phyloP scores from a whole-genome alignment of 2,888 invertebrate genomes.

The Baronia brevicornis region DNA sequence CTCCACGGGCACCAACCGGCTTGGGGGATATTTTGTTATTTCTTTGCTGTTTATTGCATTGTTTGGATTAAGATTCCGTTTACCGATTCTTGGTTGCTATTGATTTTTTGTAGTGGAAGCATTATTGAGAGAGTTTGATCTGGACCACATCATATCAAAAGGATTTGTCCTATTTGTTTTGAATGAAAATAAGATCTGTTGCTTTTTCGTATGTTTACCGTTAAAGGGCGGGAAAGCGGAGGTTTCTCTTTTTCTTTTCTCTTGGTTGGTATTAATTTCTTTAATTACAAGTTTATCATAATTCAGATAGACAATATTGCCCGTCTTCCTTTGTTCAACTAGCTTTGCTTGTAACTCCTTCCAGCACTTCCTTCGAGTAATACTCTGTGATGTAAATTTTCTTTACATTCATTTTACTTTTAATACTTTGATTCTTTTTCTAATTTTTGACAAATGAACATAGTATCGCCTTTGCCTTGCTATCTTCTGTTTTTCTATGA shows the following conservation, averaged over 20 bases:
- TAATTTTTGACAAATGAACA: slow-evolving; percentile 12
- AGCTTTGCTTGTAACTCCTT: too few relatives aligned
- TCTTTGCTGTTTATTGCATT: slow-evolving; percentile 2
- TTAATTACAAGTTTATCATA: slow-evolving; percentile 22
- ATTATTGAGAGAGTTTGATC: slow-evolving; percentile 6
- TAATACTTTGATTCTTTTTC: slow-evolving; percentile 17
- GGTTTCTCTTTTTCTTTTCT: slow-evolving; percentile 1
- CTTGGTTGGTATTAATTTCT: not conserved
- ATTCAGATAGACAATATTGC: slow-evolving; percentile 19
- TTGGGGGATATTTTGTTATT: slow-evolving; percentile 1
- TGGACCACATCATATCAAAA: not conserved
- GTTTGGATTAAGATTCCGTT: slow-evolving; percentile 4
- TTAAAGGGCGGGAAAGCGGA: not conserved
- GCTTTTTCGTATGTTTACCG: not conserved
- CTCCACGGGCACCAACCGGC: slow-evolving; percentile 3
- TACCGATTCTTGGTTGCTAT: slow-evolving; percentile 4
- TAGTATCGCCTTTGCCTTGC: slow-evolving; percentile 5
- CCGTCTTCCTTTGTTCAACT: slow-evolving; percentile 10
- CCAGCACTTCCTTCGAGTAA: slow-evolving; percentile 19
- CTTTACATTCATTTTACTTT: slow-evolving; percentile 15
- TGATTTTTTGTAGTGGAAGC: slow-evolving; percentile 1
- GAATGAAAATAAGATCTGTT: not conserved
- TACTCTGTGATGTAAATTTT: slow-evolving; percentile 15
- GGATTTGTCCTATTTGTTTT: not conserved
- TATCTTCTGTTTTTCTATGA: not conserved